Evolutionary conservation across 1,140 invertebrate species (phyloP).

Genomic region (Dendrolimus kikuchii): DNA sequence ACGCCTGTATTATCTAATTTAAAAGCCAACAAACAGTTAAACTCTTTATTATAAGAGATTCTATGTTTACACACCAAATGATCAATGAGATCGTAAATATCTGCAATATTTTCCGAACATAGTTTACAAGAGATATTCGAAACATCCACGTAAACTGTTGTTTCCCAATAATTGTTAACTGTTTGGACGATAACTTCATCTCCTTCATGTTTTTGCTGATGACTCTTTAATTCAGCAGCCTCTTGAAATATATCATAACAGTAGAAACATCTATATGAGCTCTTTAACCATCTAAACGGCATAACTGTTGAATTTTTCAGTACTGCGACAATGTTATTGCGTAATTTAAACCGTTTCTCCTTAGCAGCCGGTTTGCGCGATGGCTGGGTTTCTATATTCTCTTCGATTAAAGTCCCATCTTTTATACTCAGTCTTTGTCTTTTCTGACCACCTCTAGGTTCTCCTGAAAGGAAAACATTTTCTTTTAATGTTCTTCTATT

Average conservation of each 20-base stretch:
- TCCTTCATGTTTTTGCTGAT: slow-evolving; percentile 35
- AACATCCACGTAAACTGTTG: slow-evolving; percentile 52
- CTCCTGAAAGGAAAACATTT: slow-evolving; percentile 58
- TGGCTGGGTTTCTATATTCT: neutral
- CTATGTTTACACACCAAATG: slow-evolving; percentile 45
- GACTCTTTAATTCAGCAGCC: slow-evolving; percentile 39
- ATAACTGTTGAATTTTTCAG: slow-evolving; percentile 51
- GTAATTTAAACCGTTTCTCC: slow-evolving; percentile 45
- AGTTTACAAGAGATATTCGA: slow-evolving; percentile 47
- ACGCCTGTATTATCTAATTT: slow-evolving; percentile 46
- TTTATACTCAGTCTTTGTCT: slow-evolving; percentile 8
- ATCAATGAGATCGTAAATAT: slow-evolving; percentile 52
- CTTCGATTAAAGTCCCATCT: neutral
- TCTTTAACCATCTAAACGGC: slow-evolving; percentile 59
- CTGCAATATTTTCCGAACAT: slow-evolving; percentile 32
- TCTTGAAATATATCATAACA: slow-evolving; percentile 63
- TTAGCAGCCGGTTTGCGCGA: slow-evolving; percentile 20
- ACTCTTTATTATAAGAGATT: slow-evolving; percentile 46
- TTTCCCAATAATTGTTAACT: slow-evolving; percentile 59
- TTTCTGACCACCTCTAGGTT: slow-evolving; percentile 39
- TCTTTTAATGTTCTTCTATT: slow-evolving; percentile 8
- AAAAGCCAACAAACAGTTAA: slow-evolving; percentile 50
- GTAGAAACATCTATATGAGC: slow-evolving; percentile 58
- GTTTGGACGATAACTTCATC: slow-evolving; percentile 43
- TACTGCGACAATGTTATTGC: slow-evolving; percentile 46